Conservation (phyloP, 1,140 invertebrate species). For the Meloidogyne floridensis region DNA sequence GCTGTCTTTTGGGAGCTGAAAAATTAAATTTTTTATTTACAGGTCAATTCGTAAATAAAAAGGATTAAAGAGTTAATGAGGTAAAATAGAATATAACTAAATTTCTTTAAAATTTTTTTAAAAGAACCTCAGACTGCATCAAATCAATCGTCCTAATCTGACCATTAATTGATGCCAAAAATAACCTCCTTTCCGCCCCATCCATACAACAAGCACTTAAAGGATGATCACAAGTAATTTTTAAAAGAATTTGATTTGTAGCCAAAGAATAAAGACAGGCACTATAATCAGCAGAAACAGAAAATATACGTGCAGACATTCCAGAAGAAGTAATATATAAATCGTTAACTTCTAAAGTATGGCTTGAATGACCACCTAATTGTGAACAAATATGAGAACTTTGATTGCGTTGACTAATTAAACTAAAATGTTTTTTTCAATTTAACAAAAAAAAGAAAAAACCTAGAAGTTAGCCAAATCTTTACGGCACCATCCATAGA, state of each 20-base stretch:
- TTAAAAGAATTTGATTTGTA: conserved; percentile 23
- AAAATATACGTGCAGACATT: conserved; percentile 21
- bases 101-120: background rate
- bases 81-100: too few relatives aligned
- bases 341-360: conserved; percentile 20
- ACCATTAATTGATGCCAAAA: conserved; percentile 19
- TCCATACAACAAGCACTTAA: conserved; percentile 31
- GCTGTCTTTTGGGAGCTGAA: conserved; percentile 8
- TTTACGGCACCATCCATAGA: conserved; percentile 23
- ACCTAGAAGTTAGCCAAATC: conserved; percentile 23
- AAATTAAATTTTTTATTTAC: conserved; percentile 3
- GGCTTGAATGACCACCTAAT: conserved; percentile 5
- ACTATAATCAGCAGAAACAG: conserved; percentile 29
- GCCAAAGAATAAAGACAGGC: conserved; percentile 27
- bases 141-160: conserved; percentile 17
- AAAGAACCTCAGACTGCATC: background rate
- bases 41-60: too few relatives aligned
- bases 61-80: too few relatives aligned
- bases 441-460: background rate
- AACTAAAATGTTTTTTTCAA: background rate
- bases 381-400: background rate
- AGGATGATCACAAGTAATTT: conserved; percentile 26
- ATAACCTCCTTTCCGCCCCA: conserved; percentile 21
- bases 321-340: background rate
- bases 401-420: background rate